Percentiles rank a stretch among this genome's conserved stretches.
phyloP scores from a whole-genome alignment of 2,888 invertebrate genomes.

The Pyralis farinalis region DNA sequence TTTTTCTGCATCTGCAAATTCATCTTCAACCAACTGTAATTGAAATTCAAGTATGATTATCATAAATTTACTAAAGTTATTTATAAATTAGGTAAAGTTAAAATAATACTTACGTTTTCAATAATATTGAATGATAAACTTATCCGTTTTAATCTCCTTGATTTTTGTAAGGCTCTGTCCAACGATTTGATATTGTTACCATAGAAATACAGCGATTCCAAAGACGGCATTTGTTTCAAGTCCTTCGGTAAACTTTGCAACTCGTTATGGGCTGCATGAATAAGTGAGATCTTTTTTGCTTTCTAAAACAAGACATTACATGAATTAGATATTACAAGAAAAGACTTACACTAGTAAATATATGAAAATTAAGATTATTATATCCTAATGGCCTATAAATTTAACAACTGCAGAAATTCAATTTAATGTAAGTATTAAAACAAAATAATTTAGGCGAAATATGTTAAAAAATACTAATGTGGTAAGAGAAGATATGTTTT shows the following conservation, averaged over 20 bases:
- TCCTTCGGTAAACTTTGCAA: constrained; percentile 86
- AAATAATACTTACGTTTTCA: constrained; percentile 80
- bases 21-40: constrained; percentile 85
- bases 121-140: constrained; percentile 88
- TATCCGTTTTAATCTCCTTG: constrained; percentile 83
- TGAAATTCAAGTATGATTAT: too few relatives aligned
- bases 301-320: constrained; percentile 64
- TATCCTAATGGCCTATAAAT: too few relatives aligned
- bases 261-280: constrained; percentile 88
- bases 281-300: constrained; percentile 83
- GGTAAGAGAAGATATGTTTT: too few relatives aligned
- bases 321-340: too few relatives aligned
- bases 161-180: constrained; percentile 86
- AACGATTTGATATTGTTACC: constrained; percentile 86
- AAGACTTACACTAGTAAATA: too few relatives aligned
- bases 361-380: too few relatives aligned
- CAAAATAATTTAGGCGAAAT: too few relatives aligned
- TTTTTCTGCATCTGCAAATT: constrained; percentile 86
- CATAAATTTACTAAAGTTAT: too few relatives aligned
- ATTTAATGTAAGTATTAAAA: too few relatives aligned
- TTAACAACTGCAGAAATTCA: too few relatives aligned
- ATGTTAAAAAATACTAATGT: too few relatives aligned
- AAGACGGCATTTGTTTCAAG: constrained; percentile 83
- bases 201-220: constrained; percentile 87
- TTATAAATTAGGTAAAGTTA: too few relatives aligned